Evolutionary conservation across 2,797 vertebrate genomes (phyloP).

Genomic region (Betta splendens): DNA sequence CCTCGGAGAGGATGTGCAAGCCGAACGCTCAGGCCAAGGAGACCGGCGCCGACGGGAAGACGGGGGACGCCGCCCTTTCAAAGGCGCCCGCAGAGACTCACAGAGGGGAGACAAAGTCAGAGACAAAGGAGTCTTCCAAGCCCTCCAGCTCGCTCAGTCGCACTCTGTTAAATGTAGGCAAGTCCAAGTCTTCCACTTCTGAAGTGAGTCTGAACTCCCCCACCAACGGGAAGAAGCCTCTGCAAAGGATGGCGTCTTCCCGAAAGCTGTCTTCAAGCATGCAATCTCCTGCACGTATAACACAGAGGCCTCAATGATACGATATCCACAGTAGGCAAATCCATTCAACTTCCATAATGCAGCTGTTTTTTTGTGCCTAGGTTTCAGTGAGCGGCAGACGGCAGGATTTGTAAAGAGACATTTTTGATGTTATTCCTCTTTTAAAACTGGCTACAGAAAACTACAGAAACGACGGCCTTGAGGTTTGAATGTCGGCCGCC

Average conservation of each 20-base stretch:
- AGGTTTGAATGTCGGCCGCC: conserved; percentile 26
- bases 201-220: conserved; percentile 83
- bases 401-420: conserved; percentile 40
- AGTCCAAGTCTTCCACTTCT: conserved; percentile 91
- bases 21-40: conserved; percentile 80
- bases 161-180: conserved; percentile 87
- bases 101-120: conserved; percentile 62
- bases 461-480: conserved; percentile 16
- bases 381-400: conserved; percentile 59
- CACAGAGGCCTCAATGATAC: conserved; percentile 90
- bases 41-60: conserved; percentile 57
- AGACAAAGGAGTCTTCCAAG: conserved; percentile 82
- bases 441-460: conserved; percentile 7
- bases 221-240: conserved; percentile 85
- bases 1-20: conserved; percentile 80
- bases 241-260: conserved; percentile 84
- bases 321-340: conserved; percentile 67
- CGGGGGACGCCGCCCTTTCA: conserved; percentile 42
- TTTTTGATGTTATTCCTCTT: conserved; percentile 48
- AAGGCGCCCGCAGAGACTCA: conserved; percentile 69
- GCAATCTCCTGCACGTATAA: conserved; percentile 90
- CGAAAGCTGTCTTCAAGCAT: conserved; percentile 90
- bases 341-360: conserved; percentile 78
- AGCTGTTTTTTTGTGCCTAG: conserved; percentile 91
- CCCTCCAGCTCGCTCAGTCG: conserved; percentile 85